phyloP scores from a whole-genome alignment of 2,113 vertebrate genomes.

The Nansenia antarctica region DNA sequence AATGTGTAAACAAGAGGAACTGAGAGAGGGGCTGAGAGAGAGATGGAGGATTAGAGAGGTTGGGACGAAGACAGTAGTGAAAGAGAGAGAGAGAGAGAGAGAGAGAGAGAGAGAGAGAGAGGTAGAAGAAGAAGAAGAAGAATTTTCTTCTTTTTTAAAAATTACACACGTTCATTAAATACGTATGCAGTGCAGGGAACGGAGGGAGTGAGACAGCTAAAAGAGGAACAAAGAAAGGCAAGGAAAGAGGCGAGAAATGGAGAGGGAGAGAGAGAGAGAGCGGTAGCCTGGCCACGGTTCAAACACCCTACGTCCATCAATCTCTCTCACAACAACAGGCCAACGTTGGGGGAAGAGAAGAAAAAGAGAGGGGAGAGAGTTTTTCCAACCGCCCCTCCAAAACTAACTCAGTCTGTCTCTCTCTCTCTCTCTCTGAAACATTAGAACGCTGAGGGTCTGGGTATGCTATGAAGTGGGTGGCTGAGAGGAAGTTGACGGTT shows the following conservation, averaged over 20 bases:
- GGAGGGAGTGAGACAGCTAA: background rate
- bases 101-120: background rate
- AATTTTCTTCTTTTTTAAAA: background rate
- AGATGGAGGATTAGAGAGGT: background rate
- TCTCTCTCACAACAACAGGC: background rate
- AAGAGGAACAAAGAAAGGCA: background rate
- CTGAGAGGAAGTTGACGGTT: background rate
- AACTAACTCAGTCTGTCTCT: no score
- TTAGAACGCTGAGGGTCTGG: background rate
- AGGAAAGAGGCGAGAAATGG: background rate
- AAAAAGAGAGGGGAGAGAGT: background rate
- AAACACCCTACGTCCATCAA: background rate
- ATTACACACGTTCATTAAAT: background rate
- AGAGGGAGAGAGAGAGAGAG: background rate
- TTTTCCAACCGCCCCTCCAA: background rate
- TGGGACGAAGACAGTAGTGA: background rate
- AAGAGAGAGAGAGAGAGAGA: background rate
- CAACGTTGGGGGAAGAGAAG: background rate
- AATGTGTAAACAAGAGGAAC: background rate
- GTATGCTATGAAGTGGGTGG: background rate
- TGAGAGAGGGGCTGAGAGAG: background rate
- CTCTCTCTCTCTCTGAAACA: background rate
- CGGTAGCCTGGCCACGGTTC: background rate
- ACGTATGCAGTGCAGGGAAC: background rate
- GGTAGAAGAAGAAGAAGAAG: background rate